These are phyloP conservation scores for Heliocidaris erythrogramma DNA, from an alignment of 35 echinoderm and acorn worm genomes.

Conservation along the genomic window DNA sequence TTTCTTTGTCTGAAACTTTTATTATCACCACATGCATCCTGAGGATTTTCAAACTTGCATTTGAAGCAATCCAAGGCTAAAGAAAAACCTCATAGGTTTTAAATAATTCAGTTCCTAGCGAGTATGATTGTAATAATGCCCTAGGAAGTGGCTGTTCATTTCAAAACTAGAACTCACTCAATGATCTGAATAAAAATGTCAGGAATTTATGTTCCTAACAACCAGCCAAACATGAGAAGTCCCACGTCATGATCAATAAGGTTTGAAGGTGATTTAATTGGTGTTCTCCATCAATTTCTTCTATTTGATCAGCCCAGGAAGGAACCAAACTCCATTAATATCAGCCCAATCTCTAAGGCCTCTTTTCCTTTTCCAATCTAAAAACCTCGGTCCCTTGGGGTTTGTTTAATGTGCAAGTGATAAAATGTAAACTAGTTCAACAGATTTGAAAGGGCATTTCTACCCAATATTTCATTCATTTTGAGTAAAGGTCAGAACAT, in stretches of 20 bases:
- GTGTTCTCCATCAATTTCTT: background rate
- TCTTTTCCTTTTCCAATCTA: background rate
- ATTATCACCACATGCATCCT: background rate
- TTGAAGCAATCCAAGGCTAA: background rate
- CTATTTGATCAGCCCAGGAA: background rate
- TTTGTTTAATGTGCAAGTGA: background rate
- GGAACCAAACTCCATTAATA: constrained; percentile 10
- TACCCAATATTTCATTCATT: background rate
- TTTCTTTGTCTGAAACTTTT: background rate
- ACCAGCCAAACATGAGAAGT: background rate
- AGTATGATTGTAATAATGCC: background rate
- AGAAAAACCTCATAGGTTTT: background rate
- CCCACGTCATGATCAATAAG: background rate
- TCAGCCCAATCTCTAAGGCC: background rate
- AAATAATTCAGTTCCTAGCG: background rate
- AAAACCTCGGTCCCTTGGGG: background rate
- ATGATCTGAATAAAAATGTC: background rate
- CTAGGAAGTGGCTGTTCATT: background rate
- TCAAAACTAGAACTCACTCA: background rate
- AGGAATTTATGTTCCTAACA: background rate
- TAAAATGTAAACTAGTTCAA: constrained; percentile 5
- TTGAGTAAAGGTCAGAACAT: background rate
- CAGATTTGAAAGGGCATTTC: constrained; percentile 3
- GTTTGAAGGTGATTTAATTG: background rate
- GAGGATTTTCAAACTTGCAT: background rate